phyloP scores from a whole-genome alignment of 1,140 invertebrate genomes.

The Grapholita molesta region DNA sequence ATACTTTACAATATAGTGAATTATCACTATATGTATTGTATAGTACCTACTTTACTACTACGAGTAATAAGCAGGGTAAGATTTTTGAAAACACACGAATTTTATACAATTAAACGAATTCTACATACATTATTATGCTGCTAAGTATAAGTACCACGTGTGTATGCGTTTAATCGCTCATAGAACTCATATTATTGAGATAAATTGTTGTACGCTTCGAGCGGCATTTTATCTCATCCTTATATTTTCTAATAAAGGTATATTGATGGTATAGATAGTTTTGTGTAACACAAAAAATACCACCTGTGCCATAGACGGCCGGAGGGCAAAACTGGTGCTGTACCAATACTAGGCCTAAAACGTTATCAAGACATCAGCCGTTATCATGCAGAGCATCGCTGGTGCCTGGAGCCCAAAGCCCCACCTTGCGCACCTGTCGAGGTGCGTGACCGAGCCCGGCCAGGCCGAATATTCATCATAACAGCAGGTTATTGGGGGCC shows the following conservation, averaged over 20 bases:
- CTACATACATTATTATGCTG: no score
- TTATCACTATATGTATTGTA: no score
- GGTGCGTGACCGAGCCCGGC: conserved; percentile 28
- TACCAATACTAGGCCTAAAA: background rate
- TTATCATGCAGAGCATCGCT: conserved; percentile 31
- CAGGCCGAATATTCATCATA: background rate
- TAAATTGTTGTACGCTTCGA: no score
- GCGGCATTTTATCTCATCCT: background rate
- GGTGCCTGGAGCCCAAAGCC: conserved; percentile 17
- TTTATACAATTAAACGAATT: no score
- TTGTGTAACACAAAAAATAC: background rate
- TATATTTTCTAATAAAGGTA: background rate
- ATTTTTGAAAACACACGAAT: no score
- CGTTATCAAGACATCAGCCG: conserved; percentile 38
- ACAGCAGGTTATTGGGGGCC: no score
- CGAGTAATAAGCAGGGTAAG: no score
- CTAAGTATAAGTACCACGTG: no score
- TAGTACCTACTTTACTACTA: no score
- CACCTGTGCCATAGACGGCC: background rate
- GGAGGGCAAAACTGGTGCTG: background rate
- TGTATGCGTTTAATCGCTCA: no score
- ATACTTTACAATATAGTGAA: no score
- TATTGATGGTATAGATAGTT: background rate
- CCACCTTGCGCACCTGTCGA: conserved; percentile 40
- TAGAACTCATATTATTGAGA: no score